A percentile compares a stretch with the other conserved stretches of the same genome.
These are phyloP conservation scores for Anguilla megastoma DNA, from an alignment of 2,797 vertebrate species.

Conservation along the genomic window DNA sequence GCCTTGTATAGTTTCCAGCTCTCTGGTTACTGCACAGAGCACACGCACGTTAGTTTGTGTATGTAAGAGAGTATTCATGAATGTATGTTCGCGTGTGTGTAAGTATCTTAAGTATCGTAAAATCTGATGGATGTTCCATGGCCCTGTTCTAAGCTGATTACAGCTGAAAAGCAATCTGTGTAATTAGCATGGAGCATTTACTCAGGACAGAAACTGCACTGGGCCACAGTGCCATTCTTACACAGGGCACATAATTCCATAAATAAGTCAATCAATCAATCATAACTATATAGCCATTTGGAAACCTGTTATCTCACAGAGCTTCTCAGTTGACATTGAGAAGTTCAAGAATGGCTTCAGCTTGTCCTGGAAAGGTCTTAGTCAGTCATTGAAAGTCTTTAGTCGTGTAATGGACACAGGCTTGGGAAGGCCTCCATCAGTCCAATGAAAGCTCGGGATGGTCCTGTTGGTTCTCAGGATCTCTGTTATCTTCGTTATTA, in stretches of 20 bases:
- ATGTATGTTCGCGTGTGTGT: constrained; percentile 37
- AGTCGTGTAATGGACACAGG: background rate
- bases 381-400: background rate
- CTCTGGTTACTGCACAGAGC: too few relatives aligned
- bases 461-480: background rate
- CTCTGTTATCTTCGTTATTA: background rate
- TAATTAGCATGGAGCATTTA: background rate
- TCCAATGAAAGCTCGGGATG: background rate
- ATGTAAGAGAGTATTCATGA: constrained; percentile 12
- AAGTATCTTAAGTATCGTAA: constrained; percentile 31
- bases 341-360: background rate
- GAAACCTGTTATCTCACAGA: too few relatives aligned
- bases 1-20: too few relatives aligned
- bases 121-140: background rate
- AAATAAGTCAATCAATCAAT: background rate
- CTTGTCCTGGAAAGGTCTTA: background rate
- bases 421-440: background rate
- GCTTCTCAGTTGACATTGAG: background rate
- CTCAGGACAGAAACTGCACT: background rate
- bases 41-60: background rate
- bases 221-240: background rate
- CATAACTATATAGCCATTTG: background rate
- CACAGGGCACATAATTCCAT: background rate
- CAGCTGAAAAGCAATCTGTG: background rate
- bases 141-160: background rate